phyloP scores from a whole-genome alignment of 2,113 vertebrate species.

The Hippocampus abdominalis region DNA sequence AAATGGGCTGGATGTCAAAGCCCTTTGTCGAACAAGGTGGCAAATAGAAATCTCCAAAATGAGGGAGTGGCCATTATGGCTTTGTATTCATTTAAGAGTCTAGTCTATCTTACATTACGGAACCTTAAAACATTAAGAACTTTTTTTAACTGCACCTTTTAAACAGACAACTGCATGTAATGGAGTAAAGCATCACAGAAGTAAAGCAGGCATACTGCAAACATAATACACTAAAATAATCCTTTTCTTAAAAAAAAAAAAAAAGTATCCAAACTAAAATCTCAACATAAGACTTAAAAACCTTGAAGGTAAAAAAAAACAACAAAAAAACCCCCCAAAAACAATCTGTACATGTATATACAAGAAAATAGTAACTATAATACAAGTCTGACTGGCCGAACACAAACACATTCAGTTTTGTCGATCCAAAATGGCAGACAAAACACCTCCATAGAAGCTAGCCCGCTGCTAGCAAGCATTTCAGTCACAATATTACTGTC shows the following conservation, averaged over 20 bases:
- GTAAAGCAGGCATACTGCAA: slow-evolving; percentile 64
- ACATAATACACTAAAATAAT: slow-evolving; percentile 53
- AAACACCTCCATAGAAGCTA: slow-evolving; percentile 35
- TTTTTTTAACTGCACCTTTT: slow-evolving; percentile 56
- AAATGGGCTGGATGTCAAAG: slow-evolving; percentile 69
- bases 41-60: slow-evolving; percentile 63
- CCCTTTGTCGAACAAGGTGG: slow-evolving; percentile 42
- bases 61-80: slow-evolving; percentile 60
- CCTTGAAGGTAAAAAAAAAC: slow-evolving; percentile 34
- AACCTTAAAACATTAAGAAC: slow-evolving; percentile 57
- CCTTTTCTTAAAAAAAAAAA: slow-evolving; percentile 34
- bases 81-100: slow-evolving; percentile 60
- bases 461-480: slow-evolving; percentile 3
- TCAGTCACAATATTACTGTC: slow-evolving; percentile 21
- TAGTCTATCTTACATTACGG: slow-evolving; percentile 53
- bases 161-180: slow-evolving; percentile 64
- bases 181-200: slow-evolving; percentile 68
- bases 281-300: slow-evolving; percentile 63
- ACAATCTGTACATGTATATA: slow-evolving; percentile 68
- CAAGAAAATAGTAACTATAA: slow-evolving; percentile 54
- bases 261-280: slow-evolving; percentile 59
- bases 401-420: slow-evolving; percentile 60
- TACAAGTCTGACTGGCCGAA: slow-evolving; percentile 63
- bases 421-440: slow-evolving; percentile 45
- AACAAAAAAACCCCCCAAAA: no score